Base-by-base conservation (phyloP, 2,797 vertebrate genomes). In the Sebastes trivittatus region DNA sequence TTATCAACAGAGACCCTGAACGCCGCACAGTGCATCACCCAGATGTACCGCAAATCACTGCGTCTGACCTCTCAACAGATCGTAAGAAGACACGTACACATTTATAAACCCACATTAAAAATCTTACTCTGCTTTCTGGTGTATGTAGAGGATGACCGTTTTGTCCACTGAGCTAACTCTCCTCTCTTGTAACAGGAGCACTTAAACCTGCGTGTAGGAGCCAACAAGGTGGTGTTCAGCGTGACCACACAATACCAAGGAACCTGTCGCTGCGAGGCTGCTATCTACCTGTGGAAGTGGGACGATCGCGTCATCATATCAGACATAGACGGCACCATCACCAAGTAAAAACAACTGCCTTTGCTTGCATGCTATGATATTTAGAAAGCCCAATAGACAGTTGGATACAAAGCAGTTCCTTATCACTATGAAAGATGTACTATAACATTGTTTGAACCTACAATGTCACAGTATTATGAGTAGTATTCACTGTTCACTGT, bases 221-320 rank as follows among this genome's bases (percentile, higher is more conserved):
- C 97, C 82, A 99, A 99, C 0, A 94, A 96, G 11, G 97, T 98
- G 80, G 94, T 96, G 23, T 99, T 99, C 94, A 99, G 98, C 0
- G 97, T 99, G 86, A 99, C 98, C 0, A 99, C 98, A 22, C 98
- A 97, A 80, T 99, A 98, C 91, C 98, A 99, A 92, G 98, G 98
- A 70, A 99, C 98, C 0, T 99, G 98, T 76, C 97, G 97, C 87
- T 99, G 98, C 56, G 96, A 97, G 93, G 98, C 96, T 68, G 96
- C 97, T 42, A 98, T 99, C 93, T 99, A 98, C 92, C 93, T 98
- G 88, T 99, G 98, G 98, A 97, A 97, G 85, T 98, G 98, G 96
- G 92, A 97, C 0, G 98, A 99, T 90, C 97, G 95, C 46, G 95
- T 99, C 89, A 95, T 99, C 88, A 97, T 99, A 88, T 99, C 98